These are phyloP conservation scores for Anolis sagrei DNA, from an alignment of 2,113 vertebrate genomes.

Conservation along the genomic window DNA sequence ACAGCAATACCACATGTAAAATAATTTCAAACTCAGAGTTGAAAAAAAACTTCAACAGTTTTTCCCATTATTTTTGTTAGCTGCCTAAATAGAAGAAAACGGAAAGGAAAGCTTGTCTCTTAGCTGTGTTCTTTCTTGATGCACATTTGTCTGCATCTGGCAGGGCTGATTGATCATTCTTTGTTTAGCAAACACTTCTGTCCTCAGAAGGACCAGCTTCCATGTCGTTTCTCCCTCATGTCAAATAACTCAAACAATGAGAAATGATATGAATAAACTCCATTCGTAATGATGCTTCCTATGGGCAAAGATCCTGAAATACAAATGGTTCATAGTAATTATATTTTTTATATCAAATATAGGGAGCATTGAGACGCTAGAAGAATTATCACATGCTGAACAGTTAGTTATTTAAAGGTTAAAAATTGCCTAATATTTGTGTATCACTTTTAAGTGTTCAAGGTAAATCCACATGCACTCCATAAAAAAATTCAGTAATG, in stretches of 20 bases:
- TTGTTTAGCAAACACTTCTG: neutral
- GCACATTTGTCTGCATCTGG: neutral
- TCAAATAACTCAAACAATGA: neutral
- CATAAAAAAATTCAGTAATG: neutral
- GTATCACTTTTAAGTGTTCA: neutral
- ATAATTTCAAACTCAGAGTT: neutral
- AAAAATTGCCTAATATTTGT: neutral
- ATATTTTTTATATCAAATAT: neutral
- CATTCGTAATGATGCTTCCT: neutral
- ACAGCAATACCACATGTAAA: neutral
- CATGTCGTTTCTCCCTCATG: neutral
- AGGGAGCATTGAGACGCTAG: neutral
- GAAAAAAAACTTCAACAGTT: neutral
- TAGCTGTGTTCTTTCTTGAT: neutral
- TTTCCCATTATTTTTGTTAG: neutral
- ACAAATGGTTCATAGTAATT: neutral
- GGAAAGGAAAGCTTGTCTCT: neutral
- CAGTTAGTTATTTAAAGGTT: neutral
- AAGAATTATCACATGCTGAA: neutral
- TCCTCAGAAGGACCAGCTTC: neutral
- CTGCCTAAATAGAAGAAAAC: neutral
- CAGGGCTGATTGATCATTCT: neutral
- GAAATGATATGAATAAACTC: neutral
- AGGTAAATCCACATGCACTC: neutral
- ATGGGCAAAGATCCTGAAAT: neutral